Evolutionary conservation across 2,888 invertebrate species (phyloP), one percentile per base, ranked within the genome.

Genomic region (Oligia latruncula): DNA sequence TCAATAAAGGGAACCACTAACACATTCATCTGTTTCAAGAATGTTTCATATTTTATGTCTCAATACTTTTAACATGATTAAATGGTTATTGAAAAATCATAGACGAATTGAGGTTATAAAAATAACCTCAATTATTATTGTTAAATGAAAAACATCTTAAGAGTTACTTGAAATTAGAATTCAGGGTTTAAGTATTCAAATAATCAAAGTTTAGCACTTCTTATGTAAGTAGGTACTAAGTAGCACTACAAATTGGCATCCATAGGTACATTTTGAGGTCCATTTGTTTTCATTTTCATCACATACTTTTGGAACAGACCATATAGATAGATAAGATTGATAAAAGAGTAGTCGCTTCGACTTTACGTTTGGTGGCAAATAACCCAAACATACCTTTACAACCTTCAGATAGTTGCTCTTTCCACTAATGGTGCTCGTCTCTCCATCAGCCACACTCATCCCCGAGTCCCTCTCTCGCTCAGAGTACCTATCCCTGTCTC

Each of bases 401-500:
- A 93, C 94, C 86, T 92, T 94, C 78, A 96, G 91, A 82, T 94
- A 96, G 87, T 95, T 96, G 81, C 96, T 96, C 79, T 91, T 93
- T 4, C 95, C 96, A 81, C 96, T 96, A 2, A 95, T 83, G 0
- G 95, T 96, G 79, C 96, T 96, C 3, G 92, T 95, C 74, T 95
- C 95, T 3, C 95, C 95, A 78, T 96, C 96, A 8, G 95, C 96
- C 35, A 95, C 95, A 78, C 96, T 96, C 79, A 96, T 82, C 0
- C 95, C 96, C 0, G 96, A 96, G 86, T 96, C 96, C 78, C 95
- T 92, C 84, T 95, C 96, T 77, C 94, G 91, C 80, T 96, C 96
- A 5, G 95, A 95, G 82, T 89, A 95, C 83, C 93, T 91, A 60
- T 95, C 96, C 40, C 80, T 65, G 20, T 94, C 93, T 71, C 93